Evolutionary conservation across 2,888 invertebrate genomes (phyloP).

Genomic region (Athripsodes cinereus): DNA sequence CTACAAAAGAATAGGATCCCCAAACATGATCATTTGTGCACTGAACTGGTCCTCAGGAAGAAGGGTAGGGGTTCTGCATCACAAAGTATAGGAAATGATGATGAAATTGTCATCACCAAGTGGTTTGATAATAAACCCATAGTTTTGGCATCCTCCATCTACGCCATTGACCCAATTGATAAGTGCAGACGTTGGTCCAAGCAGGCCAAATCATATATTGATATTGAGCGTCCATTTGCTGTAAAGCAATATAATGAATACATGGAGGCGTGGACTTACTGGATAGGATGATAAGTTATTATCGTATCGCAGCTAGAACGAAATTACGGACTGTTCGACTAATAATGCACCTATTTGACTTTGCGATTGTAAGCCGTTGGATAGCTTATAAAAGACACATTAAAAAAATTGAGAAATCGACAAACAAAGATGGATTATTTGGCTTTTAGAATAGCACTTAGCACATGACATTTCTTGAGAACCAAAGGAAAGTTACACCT

Average conservation of each 20-base stretch:
- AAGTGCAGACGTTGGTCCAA: not conserved
- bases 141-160: not conserved
- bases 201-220: not conserved
- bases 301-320: not conserved
- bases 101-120: not conserved
- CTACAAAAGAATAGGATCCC: conserved; percentile 1
- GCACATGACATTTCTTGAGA: not conserved
- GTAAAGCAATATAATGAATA: not conserved
- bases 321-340: not conserved
- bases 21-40: not conserved
- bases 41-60: not conserved
- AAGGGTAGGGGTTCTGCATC: not conserved
- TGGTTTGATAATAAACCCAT: conserved; percentile 1
- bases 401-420: no score
- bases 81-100: not conserved
- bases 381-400: not conserved
- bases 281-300: not conserved
- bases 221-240: not conserved
- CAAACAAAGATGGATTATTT: no score
- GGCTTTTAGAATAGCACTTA: not conserved
- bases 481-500: not conserved
- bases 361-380: not conserved
- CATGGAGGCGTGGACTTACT: conserved; percentile 1
- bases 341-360: not conserved
- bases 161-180: not conserved